Evolutionary conservation across 1,140 invertebrate species (phyloP), one percentile per base, ranked within the genome.

Genomic region (Paralvinella palmiformis): DNA sequence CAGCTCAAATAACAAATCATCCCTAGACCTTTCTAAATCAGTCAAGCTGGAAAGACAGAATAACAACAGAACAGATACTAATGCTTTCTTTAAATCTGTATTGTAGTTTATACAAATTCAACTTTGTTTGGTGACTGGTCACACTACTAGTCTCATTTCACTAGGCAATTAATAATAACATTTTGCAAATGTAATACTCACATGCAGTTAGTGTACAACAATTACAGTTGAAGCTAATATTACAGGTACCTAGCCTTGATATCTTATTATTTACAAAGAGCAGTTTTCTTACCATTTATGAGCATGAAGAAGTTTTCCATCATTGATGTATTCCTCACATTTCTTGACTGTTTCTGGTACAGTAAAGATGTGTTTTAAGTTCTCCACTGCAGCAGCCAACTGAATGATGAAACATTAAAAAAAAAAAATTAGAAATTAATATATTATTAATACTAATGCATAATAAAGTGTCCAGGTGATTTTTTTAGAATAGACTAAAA

Each of bases 331-430:
- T 58, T 91, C 88, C 72, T 94, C 89, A 0, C 95, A 97, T 81
- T 93, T 94, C 61, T 91, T 88, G 1, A 99, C 91, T 82, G 91
- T 96, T 75, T 96, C 93, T 13, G 93, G 94, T 0, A 99, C 94
- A 50, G 93, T 97, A 71, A 98, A 97, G 63, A 99, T 96, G 74
- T 98, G 94, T 76, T 96, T 98, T 4, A 99, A 82, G 79, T 98
- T 98, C 75, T 98, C 95, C 84, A 95, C 94, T 1, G 96, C 95
- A 13, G 95, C 96, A 0, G 92, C 92, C 79, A 97, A 96, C 79
- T 99, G 90, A 0, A 68, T 48, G 1, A 41, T 44, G 27, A 22
- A 32, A 32, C 20, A 6, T 36, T 68, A 50, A 62, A 24, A 53
- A 59, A 63, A 62, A 57, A 59, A 61, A 37, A 15, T 56, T 22